Evolutionary conservation across 2,797 vertebrate species (phyloP).

Genomic region (Sebastiscus tertius): DNA sequence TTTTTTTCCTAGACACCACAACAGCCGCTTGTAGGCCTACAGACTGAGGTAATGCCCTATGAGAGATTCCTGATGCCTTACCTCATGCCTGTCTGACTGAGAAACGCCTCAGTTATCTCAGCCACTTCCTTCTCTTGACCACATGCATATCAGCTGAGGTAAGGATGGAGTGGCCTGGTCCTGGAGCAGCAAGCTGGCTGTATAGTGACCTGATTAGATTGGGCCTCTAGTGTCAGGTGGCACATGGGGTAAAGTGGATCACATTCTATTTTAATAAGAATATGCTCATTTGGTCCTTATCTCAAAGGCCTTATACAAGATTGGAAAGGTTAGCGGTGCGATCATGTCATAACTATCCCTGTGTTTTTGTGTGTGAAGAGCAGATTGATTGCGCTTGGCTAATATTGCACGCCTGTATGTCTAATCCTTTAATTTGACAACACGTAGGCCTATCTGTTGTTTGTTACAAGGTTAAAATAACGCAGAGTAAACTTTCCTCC

Average conservation of each 20-base stretch:
- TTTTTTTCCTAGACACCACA: constrained; percentile 29
- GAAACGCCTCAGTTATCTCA: constrained; percentile 76
- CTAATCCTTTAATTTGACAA: not conserved
- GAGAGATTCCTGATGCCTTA: constrained; percentile 78
- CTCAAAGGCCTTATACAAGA: constrained; percentile 16
- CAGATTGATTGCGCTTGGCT: not conserved
- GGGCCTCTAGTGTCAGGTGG: constrained; percentile 55
- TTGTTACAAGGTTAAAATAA: not conserved
- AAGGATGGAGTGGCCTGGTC: constrained; percentile 60
- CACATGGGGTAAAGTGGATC: constrained; percentile 44
- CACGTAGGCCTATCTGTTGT: not conserved
- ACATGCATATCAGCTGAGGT: constrained; percentile 79
- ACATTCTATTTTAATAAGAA: constrained; percentile 63
- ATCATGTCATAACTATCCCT: not conserved
- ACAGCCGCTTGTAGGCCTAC: constrained; percentile 16
- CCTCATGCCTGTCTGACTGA: constrained; percentile 71
- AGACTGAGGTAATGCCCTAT: constrained; percentile 75
- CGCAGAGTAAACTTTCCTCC: no score
- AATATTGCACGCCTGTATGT: not conserved
- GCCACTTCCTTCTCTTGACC: constrained; percentile 78
- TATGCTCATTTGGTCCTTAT: constrained; percentile 42
- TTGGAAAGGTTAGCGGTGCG: not conserved
- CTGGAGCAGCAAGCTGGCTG: constrained; percentile 27
- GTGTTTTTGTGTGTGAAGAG: not conserved
- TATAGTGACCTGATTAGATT: constrained; percentile 72